Evolutionary conservation across 92 coral and sea anemone species (phyloP), one percentile per base, ranked within the genome.

Genomic region (Epizoanthus fatuus): DNA sequence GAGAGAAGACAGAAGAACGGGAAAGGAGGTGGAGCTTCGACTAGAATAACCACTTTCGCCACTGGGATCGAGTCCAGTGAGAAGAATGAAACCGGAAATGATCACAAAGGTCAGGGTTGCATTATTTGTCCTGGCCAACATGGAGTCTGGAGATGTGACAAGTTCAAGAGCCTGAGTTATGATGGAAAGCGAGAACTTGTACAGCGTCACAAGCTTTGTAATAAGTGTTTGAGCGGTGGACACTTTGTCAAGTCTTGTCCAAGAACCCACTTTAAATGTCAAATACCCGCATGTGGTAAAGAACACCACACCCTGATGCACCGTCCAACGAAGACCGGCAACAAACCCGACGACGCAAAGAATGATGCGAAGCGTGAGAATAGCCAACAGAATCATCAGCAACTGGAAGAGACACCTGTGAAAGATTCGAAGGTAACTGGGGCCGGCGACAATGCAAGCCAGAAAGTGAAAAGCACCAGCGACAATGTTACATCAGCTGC

Each of bases 121-220:
- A 32, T 63, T 22, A 74, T 65, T 75, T 90, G 94, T 60, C 62
- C 86, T 0, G 74, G 45, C 57, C 72, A 65, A 15, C 96, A 93
- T 71, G 86, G 87, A 16, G 49, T 90, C 9, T 93, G 96, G 94
- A 92, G 82, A 80, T 93, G 96, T 65, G 72, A 70, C 20, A 81
- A 37, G 16, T 91, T 93, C 59, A 93, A 91, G 78, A 55, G 59
- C 32, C 55, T 93, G 45, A 29, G 74, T 0, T 67, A 90, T 65
- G 81, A 66, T 17, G 87, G 74, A 55, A 91, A 81, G 39, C 16
- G 86, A 44, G 75, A 66, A 42, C 38, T 88, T 42, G 94, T 90
- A 38, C 84, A 42, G 13, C 49, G 35, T 7, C 37, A 89, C 81
- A 84, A 88, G 35, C 94, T 90, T 62, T 93, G 88, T 58, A 86